Percentiles rank a stretch among this genome's conserved stretches.
These are phyloP conservation scores for Rhagium mordax DNA, from an alignment of 2,888 invertebrate genomes.

Conservation along the genomic window DNA sequence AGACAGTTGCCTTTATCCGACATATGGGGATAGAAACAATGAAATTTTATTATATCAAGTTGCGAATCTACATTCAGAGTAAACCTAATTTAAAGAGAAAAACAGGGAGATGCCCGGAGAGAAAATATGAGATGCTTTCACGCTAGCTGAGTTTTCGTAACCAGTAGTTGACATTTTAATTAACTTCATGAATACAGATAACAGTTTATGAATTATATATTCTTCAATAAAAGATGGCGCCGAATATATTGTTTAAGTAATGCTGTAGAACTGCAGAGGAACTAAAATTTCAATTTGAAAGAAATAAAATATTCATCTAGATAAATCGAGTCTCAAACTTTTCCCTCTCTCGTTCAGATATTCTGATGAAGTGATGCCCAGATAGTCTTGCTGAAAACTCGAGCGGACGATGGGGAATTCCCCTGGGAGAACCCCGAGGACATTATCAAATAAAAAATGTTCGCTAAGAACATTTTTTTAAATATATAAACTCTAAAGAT, in stretches of 20 bases:
- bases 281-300: conserved; percentile 47
- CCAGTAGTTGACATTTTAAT: conserved; percentile 57
- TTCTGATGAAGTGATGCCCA: conserved; percentile 45
- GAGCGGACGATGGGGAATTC: not conserved
- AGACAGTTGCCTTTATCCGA: not conserved
- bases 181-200: conserved; percentile 59
- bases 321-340: conserved; percentile 47
- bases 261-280: conserved; percentile 33
- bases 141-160: conserved; percentile 46
- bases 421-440: not conserved
- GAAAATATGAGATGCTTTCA: conserved; percentile 47
- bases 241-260: conserved; percentile 46
- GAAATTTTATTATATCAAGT: conserved; percentile 13
- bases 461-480: too few relatives aligned
- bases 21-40: not conserved
- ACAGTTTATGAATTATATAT: conserved; percentile 51
- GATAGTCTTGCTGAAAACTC: not conserved
- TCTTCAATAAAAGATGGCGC: conserved; percentile 53
- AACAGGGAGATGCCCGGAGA: conserved; percentile 42
- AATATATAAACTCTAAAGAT: too few relatives aligned
- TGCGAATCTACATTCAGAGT: conserved; percentile 13
- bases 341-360: conserved; percentile 43
- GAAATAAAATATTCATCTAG: conserved; percentile 49
- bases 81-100: conserved; percentile 30
- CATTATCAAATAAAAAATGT: too few relatives aligned